phyloP scores from a whole-genome alignment of 2,797 vertebrate species.

The Paedocypris micromegethes region DNA sequence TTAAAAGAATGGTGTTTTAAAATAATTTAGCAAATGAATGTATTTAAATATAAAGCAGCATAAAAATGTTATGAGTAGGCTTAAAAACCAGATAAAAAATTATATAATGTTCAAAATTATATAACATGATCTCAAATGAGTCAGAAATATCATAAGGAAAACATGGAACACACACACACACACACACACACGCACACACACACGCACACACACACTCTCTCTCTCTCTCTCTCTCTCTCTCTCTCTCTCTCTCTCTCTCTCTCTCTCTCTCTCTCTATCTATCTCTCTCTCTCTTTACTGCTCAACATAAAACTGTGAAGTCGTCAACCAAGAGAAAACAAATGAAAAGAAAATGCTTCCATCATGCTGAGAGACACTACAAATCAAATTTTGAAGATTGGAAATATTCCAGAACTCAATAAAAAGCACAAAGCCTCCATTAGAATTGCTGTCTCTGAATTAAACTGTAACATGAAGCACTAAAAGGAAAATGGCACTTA shows the following conservation, averaged over 20 bases:
- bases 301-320: slow-evolving; percentile 36
- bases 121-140: too few relatives aligned
- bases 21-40: too few relatives aligned
- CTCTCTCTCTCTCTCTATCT: slow-evolving; percentile 35
- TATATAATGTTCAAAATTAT: too few relatives aligned
- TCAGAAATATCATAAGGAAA: too few relatives aligned
- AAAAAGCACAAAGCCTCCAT: slow-evolving; percentile 27
- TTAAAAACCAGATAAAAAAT: too few relatives aligned
- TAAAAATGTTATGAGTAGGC: too few relatives aligned
- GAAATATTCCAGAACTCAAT: slow-evolving; percentile 29
- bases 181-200: too few relatives aligned
- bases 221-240: too few relatives aligned
- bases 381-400: slow-evolving; percentile 37
- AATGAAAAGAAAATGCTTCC: slow-evolving; percentile 23
- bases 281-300: slow-evolving; percentile 37
- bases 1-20: too few relatives aligned
- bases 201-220: too few relatives aligned
- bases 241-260: background rate
- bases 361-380: slow-evolving; percentile 30
- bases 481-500: slow-evolving; percentile 19
- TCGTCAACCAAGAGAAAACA: slow-evolving; percentile 31
- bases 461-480: slow-evolving; percentile 21
- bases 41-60: too few relatives aligned
- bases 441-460: slow-evolving; percentile 27
- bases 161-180: too few relatives aligned